These are phyloP conservation scores for Yponomeuta cagnagella DNA, from an alignment of 2,888 invertebrate genomes.

Conservation along the genomic window DNA sequence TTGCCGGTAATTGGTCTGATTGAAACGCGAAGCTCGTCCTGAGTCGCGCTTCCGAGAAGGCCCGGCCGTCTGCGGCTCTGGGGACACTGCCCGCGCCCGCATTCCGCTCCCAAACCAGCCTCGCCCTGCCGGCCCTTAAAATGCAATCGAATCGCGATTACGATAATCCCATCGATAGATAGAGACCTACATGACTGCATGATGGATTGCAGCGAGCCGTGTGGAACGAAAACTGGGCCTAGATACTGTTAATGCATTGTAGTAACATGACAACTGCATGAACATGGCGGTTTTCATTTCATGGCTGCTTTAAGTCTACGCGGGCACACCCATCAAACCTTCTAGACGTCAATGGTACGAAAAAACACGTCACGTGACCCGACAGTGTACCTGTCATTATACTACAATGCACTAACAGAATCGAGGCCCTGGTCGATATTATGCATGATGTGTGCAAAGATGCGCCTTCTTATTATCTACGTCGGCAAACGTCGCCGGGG, in stretches of 20 bases:
- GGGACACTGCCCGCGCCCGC: constrained; percentile 41
- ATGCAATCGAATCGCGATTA: constrained; percentile 19
- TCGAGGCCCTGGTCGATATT: constrained; percentile 27
- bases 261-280: too few relatives aligned
- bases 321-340: too few relatives aligned
- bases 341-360: too few relatives aligned
- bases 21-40: constrained; percentile 65
- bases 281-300: too few relatives aligned
- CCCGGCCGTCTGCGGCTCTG: constrained; percentile 44
- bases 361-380: too few relatives aligned
- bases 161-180: background rate
- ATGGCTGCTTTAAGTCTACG: too few relatives aligned
- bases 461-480: constrained; percentile 63
- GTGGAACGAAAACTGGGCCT: constrained; percentile 30
- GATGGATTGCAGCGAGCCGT: constrained; percentile 5
- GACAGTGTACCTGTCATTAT: too few relatives aligned
- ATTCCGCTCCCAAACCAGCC: constrained; percentile 7
- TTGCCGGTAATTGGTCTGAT: constrained; percentile 70
- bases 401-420: too few relatives aligned
- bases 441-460: constrained; percentile 44
- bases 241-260: too few relatives aligned
- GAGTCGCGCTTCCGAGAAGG: constrained; percentile 54
- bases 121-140: constrained; percentile 22
- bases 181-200: background rate
- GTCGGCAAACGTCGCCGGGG: constrained; percentile 35